A percentile compares a stretch with the other conserved stretches of the same genome.
These are phyloP conservation scores for Lacerta bilineata DNA, from an alignment of 2,797 vertebrate genomes.

Conservation along the genomic window DNA sequence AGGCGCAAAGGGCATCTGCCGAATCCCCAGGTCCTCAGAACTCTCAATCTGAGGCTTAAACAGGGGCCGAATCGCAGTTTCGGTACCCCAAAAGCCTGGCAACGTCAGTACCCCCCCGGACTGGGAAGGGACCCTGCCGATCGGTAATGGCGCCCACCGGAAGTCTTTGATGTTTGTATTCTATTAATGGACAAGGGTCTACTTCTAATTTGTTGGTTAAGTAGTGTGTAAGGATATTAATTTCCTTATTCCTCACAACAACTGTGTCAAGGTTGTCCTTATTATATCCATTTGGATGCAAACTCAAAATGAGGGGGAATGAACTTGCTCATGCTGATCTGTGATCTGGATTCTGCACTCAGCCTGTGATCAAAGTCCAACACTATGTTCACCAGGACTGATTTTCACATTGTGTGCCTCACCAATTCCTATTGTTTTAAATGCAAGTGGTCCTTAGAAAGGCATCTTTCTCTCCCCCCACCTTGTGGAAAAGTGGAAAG, in stretches of 20 bases:
- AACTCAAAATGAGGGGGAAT: background rate
- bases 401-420: conserved; percentile 14
- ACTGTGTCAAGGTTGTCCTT: background rate
- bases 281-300: background rate
- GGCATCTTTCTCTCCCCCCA: background rate
- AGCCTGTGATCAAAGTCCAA: background rate
- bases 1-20: too few species aligned
- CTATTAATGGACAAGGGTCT: background rate
- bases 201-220: background rate
- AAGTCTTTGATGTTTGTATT: background rate
- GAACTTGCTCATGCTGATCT: background rate
- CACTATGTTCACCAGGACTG: background rate
- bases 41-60: too few species aligned
- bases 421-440: conserved; percentile 28
- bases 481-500: conserved; percentile 64
- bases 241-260: background rate
- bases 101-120: too few species aligned
- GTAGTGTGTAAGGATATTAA: background rate
- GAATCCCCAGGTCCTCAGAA: too few species aligned
- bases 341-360: background rate
- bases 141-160: too few species aligned
- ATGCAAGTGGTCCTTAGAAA: conserved; percentile 28
- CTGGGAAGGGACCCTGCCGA: too few species aligned
- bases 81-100: too few species aligned
- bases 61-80: too few species aligned